phyloP scores from a whole-genome alignment of 1,140 invertebrate species.

The Ridgeia piscesae region DNA sequence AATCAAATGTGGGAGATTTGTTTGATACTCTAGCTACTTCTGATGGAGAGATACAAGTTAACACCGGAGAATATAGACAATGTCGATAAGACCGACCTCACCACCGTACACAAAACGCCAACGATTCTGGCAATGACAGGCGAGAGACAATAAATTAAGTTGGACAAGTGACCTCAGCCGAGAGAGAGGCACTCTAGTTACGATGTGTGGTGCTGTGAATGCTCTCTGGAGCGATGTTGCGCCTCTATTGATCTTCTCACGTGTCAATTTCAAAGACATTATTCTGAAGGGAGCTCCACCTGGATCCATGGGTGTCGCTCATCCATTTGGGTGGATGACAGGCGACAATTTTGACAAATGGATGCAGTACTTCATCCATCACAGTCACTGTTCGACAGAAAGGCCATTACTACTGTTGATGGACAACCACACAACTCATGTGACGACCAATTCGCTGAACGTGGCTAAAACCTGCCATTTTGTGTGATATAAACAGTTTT shows the following conservation, averaged over 20 bases:
- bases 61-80: conserved; percentile 48
- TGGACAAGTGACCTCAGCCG: conserved; percentile 54
- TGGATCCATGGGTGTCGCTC: neutral
- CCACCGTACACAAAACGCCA: conserved; percentile 57
- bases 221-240: conserved; percentile 44
- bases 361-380: too few relatives aligned
- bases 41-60: conserved; percentile 38
- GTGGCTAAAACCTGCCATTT: too few relatives aligned
- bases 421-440: too few relatives aligned
- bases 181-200: conserved; percentile 54
- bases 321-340: too few relatives aligned
- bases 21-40: conserved; percentile 33
- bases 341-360: too few relatives aligned
- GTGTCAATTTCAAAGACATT: conserved; percentile 30
- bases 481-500: too few relatives aligned
- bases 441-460: too few relatives aligned
- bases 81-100: too few relatives aligned
- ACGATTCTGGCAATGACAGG: conserved; percentile 58
- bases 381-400: too few relatives aligned
- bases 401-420: too few relatives aligned
- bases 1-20: conserved; percentile 45
- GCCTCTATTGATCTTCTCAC: conserved; percentile 46
- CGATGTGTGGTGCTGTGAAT: conserved; percentile 33
- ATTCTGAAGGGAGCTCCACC: neutral
- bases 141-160: conserved; percentile 47